Conservation (phyloP, 2,113 vertebrate genomes). For the Amphilophus citrinellus region DNA sequence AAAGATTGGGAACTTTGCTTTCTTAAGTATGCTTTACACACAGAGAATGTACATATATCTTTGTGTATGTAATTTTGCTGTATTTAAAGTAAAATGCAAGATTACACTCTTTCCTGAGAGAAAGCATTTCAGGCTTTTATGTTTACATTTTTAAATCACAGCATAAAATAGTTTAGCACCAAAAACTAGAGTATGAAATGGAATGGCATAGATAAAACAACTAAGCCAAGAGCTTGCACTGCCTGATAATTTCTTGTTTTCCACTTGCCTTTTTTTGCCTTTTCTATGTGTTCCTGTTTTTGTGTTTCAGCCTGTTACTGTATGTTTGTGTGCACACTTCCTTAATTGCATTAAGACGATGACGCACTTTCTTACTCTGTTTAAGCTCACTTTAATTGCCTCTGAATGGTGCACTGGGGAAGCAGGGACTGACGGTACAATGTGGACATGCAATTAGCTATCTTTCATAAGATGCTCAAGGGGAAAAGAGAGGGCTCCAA, state of each 20-base stretch:
- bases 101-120: not conserved
- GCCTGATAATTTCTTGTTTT: slow-evolving; percentile 60
- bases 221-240: slow-evolving; percentile 32
- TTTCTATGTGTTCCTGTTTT: slow-evolving; percentile 61
- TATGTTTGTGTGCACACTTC: slow-evolving; percentile 77
- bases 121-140: not conserved
- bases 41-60: not conserved
- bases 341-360: slow-evolving; percentile 86
- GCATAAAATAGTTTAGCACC: not conserved
- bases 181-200: slow-evolving; percentile 14
- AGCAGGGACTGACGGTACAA: slow-evolving; percentile 71
- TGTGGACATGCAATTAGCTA: slow-evolving; percentile 80
- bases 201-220: slow-evolving; percentile 26
- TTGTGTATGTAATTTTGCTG: not conserved
- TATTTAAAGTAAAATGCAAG: not conserved
- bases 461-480: slow-evolving; percentile 75
- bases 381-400: slow-evolving; percentile 87
- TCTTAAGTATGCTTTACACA: not conserved
- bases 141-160: not conserved
- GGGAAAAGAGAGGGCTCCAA: slow-evolving; percentile 63
- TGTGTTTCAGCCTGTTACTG: slow-evolving; percentile 66
- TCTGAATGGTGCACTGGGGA: slow-evolving; percentile 81
- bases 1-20: not conserved
- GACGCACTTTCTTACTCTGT: slow-evolving; percentile 86
- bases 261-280: slow-evolving; percentile 16